Evolutionary conservation across 2,888 invertebrate genomes (phyloP).

Genomic region (Conchocele bisecta): DNA sequence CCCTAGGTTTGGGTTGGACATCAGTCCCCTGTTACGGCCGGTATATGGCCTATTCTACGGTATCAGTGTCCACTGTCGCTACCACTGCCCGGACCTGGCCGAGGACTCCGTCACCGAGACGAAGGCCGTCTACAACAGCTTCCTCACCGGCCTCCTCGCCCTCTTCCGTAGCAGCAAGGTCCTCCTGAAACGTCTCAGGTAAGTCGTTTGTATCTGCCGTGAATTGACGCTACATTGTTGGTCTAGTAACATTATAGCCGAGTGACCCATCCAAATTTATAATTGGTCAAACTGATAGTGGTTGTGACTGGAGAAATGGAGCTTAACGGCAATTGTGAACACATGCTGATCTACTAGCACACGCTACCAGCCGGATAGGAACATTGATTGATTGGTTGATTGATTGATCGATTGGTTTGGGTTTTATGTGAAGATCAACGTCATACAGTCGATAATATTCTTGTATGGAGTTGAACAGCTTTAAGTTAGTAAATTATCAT

Average conservation of each 20-base stretch:
- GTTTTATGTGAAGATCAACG: too few relatives aligned
- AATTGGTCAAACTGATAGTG: too few relatives aligned
- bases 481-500: too few relatives aligned
- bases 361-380: too few relatives aligned
- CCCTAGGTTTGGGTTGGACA: constrained; percentile 59
- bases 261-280: neutral
- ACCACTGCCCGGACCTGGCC: constrained; percentile 59
- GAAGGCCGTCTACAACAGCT: constrained; percentile 55
- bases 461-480: too few relatives aligned
- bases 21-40: constrained; percentile 59
- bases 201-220: neutral
- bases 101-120: constrained; percentile 53
- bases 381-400: too few relatives aligned
- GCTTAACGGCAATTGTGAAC: too few relatives aligned
- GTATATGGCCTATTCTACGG: constrained; percentile 63
- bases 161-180: constrained; percentile 64
- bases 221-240: neutral
- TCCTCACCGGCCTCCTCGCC: constrained; percentile 54
- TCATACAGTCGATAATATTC: too few relatives aligned
- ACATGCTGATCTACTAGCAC: too few relatives aligned
- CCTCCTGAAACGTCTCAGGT: constrained; percentile 61
- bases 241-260: neutral
- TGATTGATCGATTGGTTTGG: too few relatives aligned
- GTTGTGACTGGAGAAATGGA: too few relatives aligned
- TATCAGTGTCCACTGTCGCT: constrained; percentile 62